These are phyloP conservation scores for Silurus aristotelis DNA, from an alignment of 2,797 vertebrate species.

Conservation along the genomic window DNA sequence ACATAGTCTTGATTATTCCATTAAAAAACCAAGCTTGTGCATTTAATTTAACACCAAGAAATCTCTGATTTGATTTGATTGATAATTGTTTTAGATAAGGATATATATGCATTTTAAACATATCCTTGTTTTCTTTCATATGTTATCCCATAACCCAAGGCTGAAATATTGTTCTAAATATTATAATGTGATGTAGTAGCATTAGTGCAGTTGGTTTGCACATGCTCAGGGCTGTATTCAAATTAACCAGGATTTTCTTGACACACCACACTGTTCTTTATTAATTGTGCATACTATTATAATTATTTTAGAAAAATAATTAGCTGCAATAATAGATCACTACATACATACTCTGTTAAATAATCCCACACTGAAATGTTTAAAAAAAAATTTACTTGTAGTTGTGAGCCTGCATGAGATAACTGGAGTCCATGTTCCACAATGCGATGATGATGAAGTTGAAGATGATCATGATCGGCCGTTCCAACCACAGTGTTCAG, in stretches of 20 bases:
- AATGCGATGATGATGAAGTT: slow-evolving; percentile 40
- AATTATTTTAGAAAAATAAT: neutral
- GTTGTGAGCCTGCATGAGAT: slow-evolving; percentile 51
- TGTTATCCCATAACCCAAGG: neutral
- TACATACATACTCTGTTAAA: neutral
- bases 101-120: neutral
- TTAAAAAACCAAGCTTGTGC: neutral
- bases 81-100: neutral
- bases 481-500: slow-evolving; percentile 42
- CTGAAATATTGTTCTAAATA: neutral
- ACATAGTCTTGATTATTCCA: neutral
- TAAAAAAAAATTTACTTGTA: slow-evolving; percentile 62
- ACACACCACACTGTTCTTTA: neutral
- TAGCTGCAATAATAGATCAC: neutral
- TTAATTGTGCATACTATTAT: neutral
- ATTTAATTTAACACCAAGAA: too few relatives aligned
- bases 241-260: neutral
- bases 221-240: neutral
- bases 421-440: slow-evolving; percentile 55
- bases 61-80: too few relatives aligned
- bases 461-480: neutral
- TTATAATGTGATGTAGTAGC: neutral
- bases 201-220: neutral
- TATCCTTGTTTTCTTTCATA: neutral
- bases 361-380: neutral